These are phyloP conservation scores for Miltochrista miniata DNA, from an alignment of 2,888 invertebrate genomes.

Conservation along the genomic window DNA sequence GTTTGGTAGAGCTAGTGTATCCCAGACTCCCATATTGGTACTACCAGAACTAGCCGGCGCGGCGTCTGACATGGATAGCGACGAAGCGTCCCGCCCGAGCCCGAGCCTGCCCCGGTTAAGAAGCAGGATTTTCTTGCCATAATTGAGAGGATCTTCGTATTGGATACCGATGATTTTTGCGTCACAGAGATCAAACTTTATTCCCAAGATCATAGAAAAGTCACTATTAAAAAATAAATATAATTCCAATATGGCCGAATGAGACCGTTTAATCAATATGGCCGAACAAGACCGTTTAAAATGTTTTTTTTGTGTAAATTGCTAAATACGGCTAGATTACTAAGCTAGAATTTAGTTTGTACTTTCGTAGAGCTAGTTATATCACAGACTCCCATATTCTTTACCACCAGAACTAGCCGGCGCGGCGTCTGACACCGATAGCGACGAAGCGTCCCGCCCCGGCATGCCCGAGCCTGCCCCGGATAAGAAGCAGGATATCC, in stretches of 20 bases:
- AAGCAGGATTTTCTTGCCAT: conserved; percentile 52
- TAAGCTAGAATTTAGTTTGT: neutral
- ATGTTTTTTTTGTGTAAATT: too few species aligned
- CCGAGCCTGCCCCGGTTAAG: conserved; percentile 38
- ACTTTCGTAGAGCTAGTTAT: conserved; percentile 6
- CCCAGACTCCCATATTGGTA: conserved; percentile 16
- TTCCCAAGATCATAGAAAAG: too few species aligned
- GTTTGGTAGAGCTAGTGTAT: conserved; percentile 8
- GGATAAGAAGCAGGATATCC: conserved; percentile 45
- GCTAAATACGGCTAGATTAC: neutral
- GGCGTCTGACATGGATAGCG: conserved; percentile 76
- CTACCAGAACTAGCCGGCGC: conserved; percentile 73
- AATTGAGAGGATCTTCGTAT: conserved; percentile 61
- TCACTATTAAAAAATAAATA: too few species aligned
- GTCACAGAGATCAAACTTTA: too few species aligned
- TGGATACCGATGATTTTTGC: conserved; percentile 80
- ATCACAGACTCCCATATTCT: conserved; percentile 17
- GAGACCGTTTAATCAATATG: too few species aligned
- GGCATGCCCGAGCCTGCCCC: conserved; percentile 51
- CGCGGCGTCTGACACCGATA: conserved; percentile 75
- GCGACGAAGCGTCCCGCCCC: conserved; percentile 64
- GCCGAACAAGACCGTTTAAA: too few species aligned
- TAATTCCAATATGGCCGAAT: too few species aligned
- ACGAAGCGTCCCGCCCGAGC: conserved; percentile 61
- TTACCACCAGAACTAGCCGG: conserved; percentile 68